Evolutionary conservation across 1,140 invertebrate genomes (phyloP), one percentile per base, ranked within the genome.

Genomic region (Drosophila pseudoananassae): DNA sequence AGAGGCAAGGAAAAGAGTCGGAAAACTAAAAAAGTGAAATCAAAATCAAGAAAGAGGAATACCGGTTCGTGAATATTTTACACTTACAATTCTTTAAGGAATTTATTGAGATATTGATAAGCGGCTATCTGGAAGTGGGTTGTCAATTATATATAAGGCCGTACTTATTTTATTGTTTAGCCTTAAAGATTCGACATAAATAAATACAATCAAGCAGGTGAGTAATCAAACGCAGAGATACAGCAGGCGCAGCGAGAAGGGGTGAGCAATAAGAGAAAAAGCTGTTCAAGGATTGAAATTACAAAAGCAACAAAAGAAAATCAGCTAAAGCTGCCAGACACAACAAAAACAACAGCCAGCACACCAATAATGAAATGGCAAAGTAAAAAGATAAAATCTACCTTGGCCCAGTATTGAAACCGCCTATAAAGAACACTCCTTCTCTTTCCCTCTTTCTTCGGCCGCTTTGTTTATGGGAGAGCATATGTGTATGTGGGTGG

Each of bases 371-470:
- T 55, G 43, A 69, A 69, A 69, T 56, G 64, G 51, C 64, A 75
- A 77, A 87, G 76, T 77, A 80, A 87, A 78, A 83, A 85, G 83
- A 87, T 87, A 87, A 87, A 87, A 87, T 83, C 83, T 87, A 87
- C 83, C 83, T 87, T 87, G 83, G 83, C 83, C 83, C 83, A 87
- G 83, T 88, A 87, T 87, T 75, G 83, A 88, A 76, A 69, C 75
- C 83, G 83, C 83, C 83, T 82, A 88, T 88, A 82, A 82, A 69
- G 73, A 69, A 72, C 64, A 65, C 50, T 36, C 43, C 40, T 10
- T 23, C 20, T 27, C 2, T 51, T 31, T n/a, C 3, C 33, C 33
- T 36, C 33, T 36, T 10, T 23, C 20, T 27, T 1, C 43, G 3
- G 10, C 33, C 33, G 10, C 33, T 36, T 36, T 36, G 33, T 36